Evolutionary conservation across 2,888 invertebrate species (phyloP).

Genomic region (Pediacus dermestoides): DNA sequence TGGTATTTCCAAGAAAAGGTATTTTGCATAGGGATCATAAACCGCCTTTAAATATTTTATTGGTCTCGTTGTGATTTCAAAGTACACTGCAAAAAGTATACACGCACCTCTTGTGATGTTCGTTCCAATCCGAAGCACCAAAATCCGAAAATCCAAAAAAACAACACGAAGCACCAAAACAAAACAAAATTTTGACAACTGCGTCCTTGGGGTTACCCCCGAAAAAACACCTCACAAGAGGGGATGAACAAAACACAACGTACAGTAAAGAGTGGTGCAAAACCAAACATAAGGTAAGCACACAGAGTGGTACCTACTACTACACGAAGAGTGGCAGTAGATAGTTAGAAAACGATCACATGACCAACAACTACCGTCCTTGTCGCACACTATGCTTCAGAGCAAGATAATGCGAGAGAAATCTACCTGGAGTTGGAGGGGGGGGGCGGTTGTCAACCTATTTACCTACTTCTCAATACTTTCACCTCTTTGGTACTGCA

Average conservation of each 20-base stretch:
- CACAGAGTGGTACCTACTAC: conserved; percentile 28
- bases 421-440: conserved; percentile 39
- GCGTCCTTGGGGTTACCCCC: conserved; percentile 48
- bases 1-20: too few species aligned
- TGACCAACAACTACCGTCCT: conserved; percentile 27
- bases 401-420: conserved; percentile 37
- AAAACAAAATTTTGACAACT: conserved; percentile 33
- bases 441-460: conserved; percentile 42
- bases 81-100: too few species aligned
- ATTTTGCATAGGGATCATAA: too few species aligned
- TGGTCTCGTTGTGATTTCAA: too few species aligned
- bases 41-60: too few species aligned
- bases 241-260: conserved; percentile 36
- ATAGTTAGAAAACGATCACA: conserved; percentile 35
- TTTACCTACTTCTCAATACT: conserved; percentile 49
- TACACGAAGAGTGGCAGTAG: conserved; percentile 26
- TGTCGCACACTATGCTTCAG: conserved; percentile 14
- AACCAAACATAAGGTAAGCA: conserved; percentile 25
- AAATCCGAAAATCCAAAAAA: conserved; percentile 14
- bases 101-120: too few species aligned
- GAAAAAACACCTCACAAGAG: conserved; percentile 37
- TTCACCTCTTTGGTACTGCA: conserved; percentile 41
- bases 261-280: conserved; percentile 25
- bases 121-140: conserved; percentile 14
- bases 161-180: conserved; percentile 19